These are phyloP conservation scores for Hyperoplus lanceolatus DNA, from an alignment of 2,797 vertebrate genomes.

Conservation along the genomic window DNA sequence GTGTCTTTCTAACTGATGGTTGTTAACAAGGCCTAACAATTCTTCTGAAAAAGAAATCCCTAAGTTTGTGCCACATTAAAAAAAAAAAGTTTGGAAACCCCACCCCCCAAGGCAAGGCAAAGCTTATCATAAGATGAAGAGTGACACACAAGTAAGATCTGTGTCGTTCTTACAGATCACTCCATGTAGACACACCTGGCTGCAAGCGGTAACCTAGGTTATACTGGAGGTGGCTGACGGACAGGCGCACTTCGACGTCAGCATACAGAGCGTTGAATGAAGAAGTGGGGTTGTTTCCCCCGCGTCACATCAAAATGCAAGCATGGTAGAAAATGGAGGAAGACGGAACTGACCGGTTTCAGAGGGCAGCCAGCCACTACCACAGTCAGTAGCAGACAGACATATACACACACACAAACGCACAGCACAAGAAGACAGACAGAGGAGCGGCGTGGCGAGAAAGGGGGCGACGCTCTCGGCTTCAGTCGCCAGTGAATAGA, in stretches of 20 bases:
- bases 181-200: conserved; percentile 50
- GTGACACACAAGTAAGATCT: not conserved
- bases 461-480: conserved; percentile 44
- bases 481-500: conserved; percentile 47
- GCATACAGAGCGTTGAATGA: conserved; percentile 17
- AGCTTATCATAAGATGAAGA: not conserved
- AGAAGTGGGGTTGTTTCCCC: conserved; percentile 66
- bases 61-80: not conserved
- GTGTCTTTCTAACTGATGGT: not conserved
- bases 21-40: not conserved
- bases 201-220: conserved; percentile 16
- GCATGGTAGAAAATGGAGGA: conserved; percentile 90
- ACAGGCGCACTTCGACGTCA: not conserved
- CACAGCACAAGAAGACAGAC: conserved; percentile 38
- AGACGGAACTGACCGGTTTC: conserved; percentile 87
- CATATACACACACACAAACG: conserved; percentile 68
- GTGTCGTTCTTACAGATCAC: not conserved
- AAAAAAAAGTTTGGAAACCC: conserved; percentile 37
- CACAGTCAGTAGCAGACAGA: conserved; percentile 74
- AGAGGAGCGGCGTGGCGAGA: conserved; percentile 35
- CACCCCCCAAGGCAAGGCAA: not conserved
- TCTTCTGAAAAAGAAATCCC: not conserved
- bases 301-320: conserved; percentile 41
- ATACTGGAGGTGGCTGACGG: conserved; percentile 7
- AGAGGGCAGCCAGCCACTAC: conserved; percentile 79